Evolutionary conservation across 2,888 invertebrate species (phyloP).

Genomic region (Sphecodes monilicornis): DNA sequence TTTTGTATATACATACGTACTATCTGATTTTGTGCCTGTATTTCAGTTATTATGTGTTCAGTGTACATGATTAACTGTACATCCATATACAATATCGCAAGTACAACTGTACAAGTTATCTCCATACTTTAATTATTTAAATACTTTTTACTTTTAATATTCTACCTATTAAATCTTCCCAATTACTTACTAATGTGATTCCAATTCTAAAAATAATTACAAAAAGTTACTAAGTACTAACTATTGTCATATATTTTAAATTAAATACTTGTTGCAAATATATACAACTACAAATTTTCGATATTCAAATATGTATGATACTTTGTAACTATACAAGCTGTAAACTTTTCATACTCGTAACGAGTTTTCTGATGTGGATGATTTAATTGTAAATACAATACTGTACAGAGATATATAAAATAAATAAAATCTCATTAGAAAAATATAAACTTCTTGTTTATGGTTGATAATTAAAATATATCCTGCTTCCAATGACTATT

Average conservation of each 20-base stretch:
- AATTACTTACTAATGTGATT: neutral
- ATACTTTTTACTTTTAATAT: neutral
- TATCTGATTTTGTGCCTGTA: constrained; percentile 12
- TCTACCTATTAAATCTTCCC: neutral
- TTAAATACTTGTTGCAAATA: constrained; percentile 17
- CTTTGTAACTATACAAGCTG: neutral
- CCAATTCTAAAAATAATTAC: constrained; percentile 11
- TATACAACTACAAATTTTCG: constrained; percentile 29
- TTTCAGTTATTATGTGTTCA: constrained; percentile 31
- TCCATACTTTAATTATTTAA: constrained; percentile 8
- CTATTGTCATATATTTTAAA: constrained; percentile 7
- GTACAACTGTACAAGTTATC: constrained; percentile 3
- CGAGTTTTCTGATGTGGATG: constrained; percentile 6
- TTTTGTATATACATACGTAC: constrained; percentile 26
- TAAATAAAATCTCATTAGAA: constrained; percentile 17
- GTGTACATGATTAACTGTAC: constrained; percentile 45
- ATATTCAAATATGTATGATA: constrained; percentile 22
- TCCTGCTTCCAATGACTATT: constrained; percentile 38
- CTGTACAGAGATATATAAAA: constrained; percentile 19
- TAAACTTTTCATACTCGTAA: constrained; percentile 30
- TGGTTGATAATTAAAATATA: neutral
- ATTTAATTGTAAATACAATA: constrained; percentile 28
- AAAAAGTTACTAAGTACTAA: constrained; percentile 11
- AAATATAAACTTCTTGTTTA: neutral
- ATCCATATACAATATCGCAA: constrained; percentile 10